These are phyloP conservation scores for Linepithema humile DNA, from an alignment of 1,140 invertebrate genomes.

Conservation along the genomic window DNA sequence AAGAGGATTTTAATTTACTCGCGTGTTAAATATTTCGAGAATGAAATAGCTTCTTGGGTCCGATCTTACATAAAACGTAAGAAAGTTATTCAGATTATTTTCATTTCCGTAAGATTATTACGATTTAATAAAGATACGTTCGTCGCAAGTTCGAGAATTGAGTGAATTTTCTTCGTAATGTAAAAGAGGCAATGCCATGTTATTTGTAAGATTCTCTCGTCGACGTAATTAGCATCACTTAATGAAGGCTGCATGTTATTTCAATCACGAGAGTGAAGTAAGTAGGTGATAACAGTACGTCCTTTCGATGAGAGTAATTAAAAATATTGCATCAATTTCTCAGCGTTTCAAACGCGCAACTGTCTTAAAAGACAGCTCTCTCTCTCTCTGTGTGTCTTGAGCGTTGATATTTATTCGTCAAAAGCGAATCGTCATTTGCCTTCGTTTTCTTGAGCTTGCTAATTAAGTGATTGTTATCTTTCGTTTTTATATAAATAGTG, in stretches of 20 bases:
- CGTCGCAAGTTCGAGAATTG: slow-evolving; percentile 27
- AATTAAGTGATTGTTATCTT: slow-evolving; percentile 52
- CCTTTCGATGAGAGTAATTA: slow-evolving; percentile 53
- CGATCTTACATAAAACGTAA: slow-evolving; percentile 41
- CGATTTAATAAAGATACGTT: slow-evolving; percentile 40
- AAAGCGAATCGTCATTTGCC: slow-evolving; percentile 45
- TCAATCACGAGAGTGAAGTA: slow-evolving; percentile 46
- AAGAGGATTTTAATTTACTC: slow-evolving; percentile 51
- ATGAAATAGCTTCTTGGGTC: slow-evolving; percentile 35
- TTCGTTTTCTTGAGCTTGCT: slow-evolving; percentile 27
- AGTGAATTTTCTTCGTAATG: slow-evolving; percentile 27
- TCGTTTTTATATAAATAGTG: slow-evolving; percentile 34
- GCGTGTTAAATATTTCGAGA: slow-evolving; percentile 55
- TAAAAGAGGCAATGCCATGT: slow-evolving; percentile 14
- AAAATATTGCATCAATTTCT: slow-evolving; percentile 54
- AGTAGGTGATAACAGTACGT: slow-evolving; percentile 29
- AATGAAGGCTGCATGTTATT: slow-evolving; percentile 53
- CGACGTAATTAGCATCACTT: slow-evolving; percentile 47
- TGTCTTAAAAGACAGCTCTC: slow-evolving; percentile 14
- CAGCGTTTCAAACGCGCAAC: slow-evolving; percentile 46
- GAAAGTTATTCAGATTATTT: slow-evolving; percentile 51
- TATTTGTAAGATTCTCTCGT: slow-evolving; percentile 31
- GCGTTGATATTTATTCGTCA: slow-evolving; percentile 47
- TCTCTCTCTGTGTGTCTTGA: slow-evolving; percentile 13
- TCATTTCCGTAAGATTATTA: slow-evolving; percentile 32